Base-by-base conservation (phyloP, 1,140 invertebrate genomes). In the Ericerus pela region DNA sequence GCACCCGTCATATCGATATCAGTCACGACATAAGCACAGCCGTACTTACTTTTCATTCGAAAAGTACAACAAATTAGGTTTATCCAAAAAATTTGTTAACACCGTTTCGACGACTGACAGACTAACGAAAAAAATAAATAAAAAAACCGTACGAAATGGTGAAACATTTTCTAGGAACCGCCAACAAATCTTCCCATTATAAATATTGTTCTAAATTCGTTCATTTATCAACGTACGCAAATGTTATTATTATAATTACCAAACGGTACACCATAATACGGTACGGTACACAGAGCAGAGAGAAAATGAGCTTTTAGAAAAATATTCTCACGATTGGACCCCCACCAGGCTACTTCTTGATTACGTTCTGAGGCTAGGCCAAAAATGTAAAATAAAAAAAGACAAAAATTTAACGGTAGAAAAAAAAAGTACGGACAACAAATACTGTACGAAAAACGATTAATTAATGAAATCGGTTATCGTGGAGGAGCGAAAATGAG, bases 171-270 rank as follows among this genome's bases (percentile, higher is more conserved):
- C 37, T 18, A 16, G 20, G 37, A 41, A 41, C 20, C 6, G 14
- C 14, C 4, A 2, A 47, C 4, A 47, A 22, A 47, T 47, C 2
- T 10, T 47, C 4, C 8, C 10, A 24, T 47, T 22, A 47, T 22
- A 22, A 47, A 22, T n/a, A n/a, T 47, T 24, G 41, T 33, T 33
- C 30, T 47, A 47, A 47, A 47, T 47, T 47, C 41, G 41, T 47
- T 47, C 41, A 47, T 47, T 47, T 47, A 47, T 47, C 41, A 47
- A 47, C 41, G 41, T 41, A 41, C 41, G 41, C 16, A 6, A 16
- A 47, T 47, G 41, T 20, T 47, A 47, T 47, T 47, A 47, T 47
- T 47, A 47, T 47, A 47, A 47, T 47, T 47, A 47, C 41, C 18
- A 24, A 47, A 47, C 22, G 11, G 30, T 33, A 33, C n/a, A n/a